Base-by-base conservation (phyloP, 2,888 invertebrate genomes). In the Drosophila gaucha region DNA sequence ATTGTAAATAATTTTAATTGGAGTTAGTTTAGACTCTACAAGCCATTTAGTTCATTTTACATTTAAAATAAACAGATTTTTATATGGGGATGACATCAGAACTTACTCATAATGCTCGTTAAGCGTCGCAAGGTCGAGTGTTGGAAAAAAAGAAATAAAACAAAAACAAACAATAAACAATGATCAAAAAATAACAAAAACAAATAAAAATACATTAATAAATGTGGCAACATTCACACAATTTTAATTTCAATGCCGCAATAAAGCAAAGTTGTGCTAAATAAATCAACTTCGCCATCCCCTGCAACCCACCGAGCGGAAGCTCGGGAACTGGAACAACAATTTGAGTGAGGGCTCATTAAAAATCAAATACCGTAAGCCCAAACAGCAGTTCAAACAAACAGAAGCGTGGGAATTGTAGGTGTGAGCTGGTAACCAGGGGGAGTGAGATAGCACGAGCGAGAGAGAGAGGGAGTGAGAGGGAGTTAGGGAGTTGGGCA, bases 281-380 rank as follows among this genome's bases (percentile, higher is more conserved):
- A 80, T 75, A 75, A 75, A 59, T 65, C 49, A 63, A 46, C 22
- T 30, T 14, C 28, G 33, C 39, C 31, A 41, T 33, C 6, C 20
- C 30, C 30, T 9, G 20, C 14, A 5, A 5, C 0, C n/a, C n/a
- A n/a, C 3, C n/a, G 1, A 9, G 1, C 36, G 22, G 30, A 20
- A 30, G 12, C n/a, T 33, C 54, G 38, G 18, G 28, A 52, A 65
- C 28, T 52, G 46, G 54, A 38, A 36, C 68, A 63, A 38, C 56
- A 54, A 59, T 56, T 78, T 36, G 41, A 57, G 33, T 46, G 39
- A 31, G 39, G 63, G 36, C 67, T 71, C 58, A 79, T 83, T 83
- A 65, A 62, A 76, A 62, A 49, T 41, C 72, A 64, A 62, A 71
- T 57, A 52, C 38, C 55, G 55, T 56, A 52, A 46, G 50, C 49